Evolutionary conservation across 2,888 invertebrate species (phyloP), one percentile per base, ranked within the genome.

Genomic region (Eupeodes latifasciatus): DNA sequence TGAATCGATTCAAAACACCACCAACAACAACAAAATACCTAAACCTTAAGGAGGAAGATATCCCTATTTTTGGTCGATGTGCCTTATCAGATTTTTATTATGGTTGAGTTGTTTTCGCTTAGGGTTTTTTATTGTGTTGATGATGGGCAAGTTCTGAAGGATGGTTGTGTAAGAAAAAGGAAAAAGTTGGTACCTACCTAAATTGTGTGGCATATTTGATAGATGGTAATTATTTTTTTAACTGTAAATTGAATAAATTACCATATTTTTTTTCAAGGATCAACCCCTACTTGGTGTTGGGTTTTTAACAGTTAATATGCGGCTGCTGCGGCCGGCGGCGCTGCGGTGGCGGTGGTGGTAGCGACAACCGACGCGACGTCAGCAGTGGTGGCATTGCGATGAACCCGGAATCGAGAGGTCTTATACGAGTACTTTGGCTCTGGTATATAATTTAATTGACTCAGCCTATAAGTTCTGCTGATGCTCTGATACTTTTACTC

Each of bases 191-290:
- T 40, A 7, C 40, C 40, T 40, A 9, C 40, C 40, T 40, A 40
- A 40, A 40, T 40, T 81, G 12, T 72, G 77, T 74, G 62, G 74
- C 53, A 51, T 81, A 61, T 81, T 84, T 85, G 85, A 88, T 77
- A 66, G 85, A 88, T 67, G 88, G 75, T 85, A 88, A 88, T 88
- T 88, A 85, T 85, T 88, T 71, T 71, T 72, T 72, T 85, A 85
- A 78, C 85, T 85, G 88, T 85, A 81, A 85, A 88, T 88, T 88
- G 88, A 88, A 85, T 85, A 81, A 84, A 88, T 88, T 85, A 88
- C 74, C 85, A 88, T 85, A 66, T 62, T 76, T 74, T 59, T 47
- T 59, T 59, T 40, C 10, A 44, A 62, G 36, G 81, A 62, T 74
- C 64, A 7, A 40, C 40, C 40, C 40, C 40, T 75, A 61, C n/a